A percentile compares a stretch with the other conserved stretches of the same genome.
Conservation (phyloP, 2,888 invertebrate genomes). For the Microplitis deprimator region DNA sequence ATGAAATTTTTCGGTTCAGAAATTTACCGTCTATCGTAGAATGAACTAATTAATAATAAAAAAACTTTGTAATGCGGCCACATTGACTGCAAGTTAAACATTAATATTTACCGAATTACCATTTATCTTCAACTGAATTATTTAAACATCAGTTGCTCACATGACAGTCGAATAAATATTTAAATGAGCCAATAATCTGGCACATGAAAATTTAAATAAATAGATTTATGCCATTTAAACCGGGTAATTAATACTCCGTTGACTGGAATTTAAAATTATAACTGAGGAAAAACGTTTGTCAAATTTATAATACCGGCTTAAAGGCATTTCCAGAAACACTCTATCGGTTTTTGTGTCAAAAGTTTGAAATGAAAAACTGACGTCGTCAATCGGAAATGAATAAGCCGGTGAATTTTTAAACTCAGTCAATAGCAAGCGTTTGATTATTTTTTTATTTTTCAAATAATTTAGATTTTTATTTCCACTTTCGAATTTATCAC, state of each 20-base stretch:
- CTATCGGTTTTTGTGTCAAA: not conserved
- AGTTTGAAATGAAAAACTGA: not conserved
- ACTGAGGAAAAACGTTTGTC: not conserved
- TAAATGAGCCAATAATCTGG: not conserved
- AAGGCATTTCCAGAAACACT: not conserved
- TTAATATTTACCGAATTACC: not conserved
- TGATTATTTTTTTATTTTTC: no score
- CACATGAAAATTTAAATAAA: not conserved
- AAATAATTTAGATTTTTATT: no score
- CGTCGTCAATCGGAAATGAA: not conserved
- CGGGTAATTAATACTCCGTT: not conserved
- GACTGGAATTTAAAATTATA: not conserved
- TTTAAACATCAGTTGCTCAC: not conserved
- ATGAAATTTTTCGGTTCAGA: no score
- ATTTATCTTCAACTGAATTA: not conserved
- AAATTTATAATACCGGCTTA: not conserved
- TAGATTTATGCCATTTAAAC: not conserved
- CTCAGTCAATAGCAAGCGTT: not conserved
- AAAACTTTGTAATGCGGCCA: not conserved
- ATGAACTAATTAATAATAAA: no score
- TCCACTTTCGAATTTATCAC: no score
- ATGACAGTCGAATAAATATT: not conserved
- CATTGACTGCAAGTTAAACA: not conserved
- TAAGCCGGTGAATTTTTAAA: not conserved
- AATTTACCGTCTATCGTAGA: no score